Evolutionary conservation across 2,888 invertebrate species (phyloP).

Genomic region (Pharmacophagus antenor): DNA sequence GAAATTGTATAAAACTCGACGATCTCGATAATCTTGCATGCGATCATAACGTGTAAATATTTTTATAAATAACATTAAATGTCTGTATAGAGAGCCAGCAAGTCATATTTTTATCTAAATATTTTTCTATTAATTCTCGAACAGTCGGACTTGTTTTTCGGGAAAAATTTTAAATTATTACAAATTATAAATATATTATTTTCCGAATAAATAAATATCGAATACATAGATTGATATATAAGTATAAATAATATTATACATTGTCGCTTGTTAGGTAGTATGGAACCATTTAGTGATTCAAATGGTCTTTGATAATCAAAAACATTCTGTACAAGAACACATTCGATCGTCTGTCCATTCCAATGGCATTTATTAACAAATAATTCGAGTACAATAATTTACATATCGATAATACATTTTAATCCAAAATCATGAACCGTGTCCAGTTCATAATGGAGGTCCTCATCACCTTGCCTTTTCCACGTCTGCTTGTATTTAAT

Average conservation of each 20-base stretch:
- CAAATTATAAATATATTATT: conserved; percentile 18
- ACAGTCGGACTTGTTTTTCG: conserved; percentile 38
- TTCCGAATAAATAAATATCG: conserved; percentile 5
- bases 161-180: conserved; percentile 26
- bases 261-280: conserved; percentile 38
- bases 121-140: conserved; percentile 67
- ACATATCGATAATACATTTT: conserved; percentile 10
- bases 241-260: conserved; percentile 9
- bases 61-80: conserved; percentile 59
- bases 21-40: neutral
- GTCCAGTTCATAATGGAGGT: conserved; percentile 34
- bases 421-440: conserved; percentile 33
- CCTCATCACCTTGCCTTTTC: conserved; percentile 35
- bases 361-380: conserved; percentile 48
- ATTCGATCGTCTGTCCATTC: conserved; percentile 44
- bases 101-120: conserved; percentile 70
- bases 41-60: conserved; percentile 54
- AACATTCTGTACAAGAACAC: conserved; percentile 33
- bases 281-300: conserved; percentile 62
- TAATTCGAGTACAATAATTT: neutral
- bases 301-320: conserved; percentile 26
- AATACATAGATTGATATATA: conserved; percentile 13
- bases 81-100: conserved; percentile 67
- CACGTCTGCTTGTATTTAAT: conserved; percentile 33
- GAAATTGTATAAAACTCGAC: neutral